Conservation (phyloP, 1,140 invertebrate species). For the Halictus rubicundus region DNA sequence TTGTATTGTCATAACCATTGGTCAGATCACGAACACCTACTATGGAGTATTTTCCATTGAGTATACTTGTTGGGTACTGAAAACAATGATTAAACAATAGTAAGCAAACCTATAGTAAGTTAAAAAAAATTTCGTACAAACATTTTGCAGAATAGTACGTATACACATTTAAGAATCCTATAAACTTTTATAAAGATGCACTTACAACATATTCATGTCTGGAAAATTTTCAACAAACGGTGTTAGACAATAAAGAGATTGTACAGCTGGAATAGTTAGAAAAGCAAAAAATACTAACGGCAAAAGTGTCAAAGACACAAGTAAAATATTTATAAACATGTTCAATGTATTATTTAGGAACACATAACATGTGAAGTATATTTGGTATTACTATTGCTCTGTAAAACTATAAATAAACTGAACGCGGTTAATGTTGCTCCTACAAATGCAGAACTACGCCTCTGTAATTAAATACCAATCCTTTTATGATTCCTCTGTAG, state of each 20-base stretch:
- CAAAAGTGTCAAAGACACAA: conserved; percentile 72
- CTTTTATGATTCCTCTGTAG: conserved; percentile 50
- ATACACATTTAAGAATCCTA: background rate
- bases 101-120: background rate
- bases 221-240: conserved; percentile 70
- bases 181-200: conserved; percentile 3
- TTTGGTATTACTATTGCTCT: background rate
- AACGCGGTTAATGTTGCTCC: background rate
- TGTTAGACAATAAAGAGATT: conserved; percentile 74
- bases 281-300: conserved; percentile 72
- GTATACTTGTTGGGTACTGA: conserved; percentile 89
- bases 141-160: no score
- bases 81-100: conserved; percentile 56
- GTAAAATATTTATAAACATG: conserved; percentile 59
- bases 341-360: background rate
- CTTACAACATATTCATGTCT: conserved; percentile 31
- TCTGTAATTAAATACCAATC: background rate
- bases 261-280: conserved; percentile 70
- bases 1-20: conserved; percentile 91
- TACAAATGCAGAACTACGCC: background rate
- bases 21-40: conserved; percentile 92
- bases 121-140: no score
- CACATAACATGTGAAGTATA: background rate
- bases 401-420: background rate
- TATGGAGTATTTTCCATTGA: conserved; percentile 87